These are phyloP conservation scores for Oreortyx pictus DNA, from an alignment of 2,797 vertebrate species.

Conservation along the genomic window DNA sequence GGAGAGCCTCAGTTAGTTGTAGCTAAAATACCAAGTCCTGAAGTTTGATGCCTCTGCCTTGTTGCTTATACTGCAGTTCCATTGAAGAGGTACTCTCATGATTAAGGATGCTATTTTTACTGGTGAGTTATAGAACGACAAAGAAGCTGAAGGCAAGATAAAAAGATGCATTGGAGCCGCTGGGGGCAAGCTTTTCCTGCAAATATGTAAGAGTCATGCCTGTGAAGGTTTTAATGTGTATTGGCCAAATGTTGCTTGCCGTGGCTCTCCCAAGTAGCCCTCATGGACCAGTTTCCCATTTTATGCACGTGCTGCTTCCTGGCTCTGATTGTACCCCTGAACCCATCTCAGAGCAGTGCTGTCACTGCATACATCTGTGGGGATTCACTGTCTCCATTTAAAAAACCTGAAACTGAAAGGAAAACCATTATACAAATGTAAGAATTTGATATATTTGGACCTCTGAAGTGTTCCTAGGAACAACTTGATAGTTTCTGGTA, in stretches of 20 bases:
- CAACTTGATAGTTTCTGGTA: background rate
- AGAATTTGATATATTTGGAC: background rate
- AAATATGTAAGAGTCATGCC: background rate
- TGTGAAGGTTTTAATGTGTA: background rate
- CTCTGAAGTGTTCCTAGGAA: background rate
- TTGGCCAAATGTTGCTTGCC: background rate
- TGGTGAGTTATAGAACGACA: background rate
- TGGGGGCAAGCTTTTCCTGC: rapidly evolving
- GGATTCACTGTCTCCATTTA: background rate
- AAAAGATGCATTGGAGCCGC: background rate
- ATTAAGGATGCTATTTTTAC: background rate
- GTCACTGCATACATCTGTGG: background rate
- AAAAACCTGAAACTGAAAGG: background rate
- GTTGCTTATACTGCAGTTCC: background rate
- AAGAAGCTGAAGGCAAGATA: background rate
- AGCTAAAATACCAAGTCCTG: background rate
- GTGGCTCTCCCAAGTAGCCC: background rate
- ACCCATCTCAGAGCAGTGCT: background rate
- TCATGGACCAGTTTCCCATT: background rate
- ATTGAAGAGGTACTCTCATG: rapidly evolving
- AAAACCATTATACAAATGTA: background rate
- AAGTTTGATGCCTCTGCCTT: background rate
- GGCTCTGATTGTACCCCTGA: background rate
- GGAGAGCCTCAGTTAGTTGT: background rate
- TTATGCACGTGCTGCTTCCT: background rate